A percentile compares a stretch with the other conserved stretches of the same genome.
Evolutionary conservation across 2,113 vertebrate species (phyloP).

Genomic region (Festucalex cinctus): DNA sequence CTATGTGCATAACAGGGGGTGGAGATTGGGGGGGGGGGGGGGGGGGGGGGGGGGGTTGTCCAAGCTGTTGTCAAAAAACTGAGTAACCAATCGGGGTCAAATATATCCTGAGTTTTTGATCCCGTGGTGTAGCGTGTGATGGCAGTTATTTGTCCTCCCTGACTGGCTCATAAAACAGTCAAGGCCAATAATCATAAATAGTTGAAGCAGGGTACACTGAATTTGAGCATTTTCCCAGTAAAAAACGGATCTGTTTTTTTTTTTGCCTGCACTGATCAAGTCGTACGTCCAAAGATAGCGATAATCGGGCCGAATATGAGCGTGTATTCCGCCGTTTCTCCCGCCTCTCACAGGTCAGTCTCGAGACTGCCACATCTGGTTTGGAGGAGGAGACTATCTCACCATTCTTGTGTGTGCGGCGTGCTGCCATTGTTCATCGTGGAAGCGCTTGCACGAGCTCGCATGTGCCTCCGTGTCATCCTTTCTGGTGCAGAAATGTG

Average conservation of each 20-base stretch:
- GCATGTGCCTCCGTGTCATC: slow-evolving; percentile 24
- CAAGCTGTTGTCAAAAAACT: too few relatives aligned
- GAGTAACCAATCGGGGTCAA: too few relatives aligned
- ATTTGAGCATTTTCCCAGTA: background rate
- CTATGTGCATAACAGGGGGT: too few relatives aligned
- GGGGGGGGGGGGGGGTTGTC: too few relatives aligned
- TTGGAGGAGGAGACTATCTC: background rate
- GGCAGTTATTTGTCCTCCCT: background rate
- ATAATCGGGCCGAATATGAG: too few relatives aligned
- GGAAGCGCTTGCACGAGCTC: slow-evolving; percentile 47
- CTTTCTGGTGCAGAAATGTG: slow-evolving; percentile 23
- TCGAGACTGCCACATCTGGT: background rate
- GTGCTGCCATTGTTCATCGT: slow-evolving; percentile 24
- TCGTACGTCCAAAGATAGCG: too few relatives aligned
- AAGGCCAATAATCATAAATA: background rate
- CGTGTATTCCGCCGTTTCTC: background rate
- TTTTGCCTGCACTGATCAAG: too few relatives aligned
- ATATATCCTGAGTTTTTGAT: background rate
- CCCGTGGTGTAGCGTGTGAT: background rate
- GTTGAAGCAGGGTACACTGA: background rate
- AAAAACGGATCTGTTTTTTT: too few relatives aligned
- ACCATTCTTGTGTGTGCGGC: background rate
- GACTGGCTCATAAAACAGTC: background rate
- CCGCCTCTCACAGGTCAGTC: background rate
- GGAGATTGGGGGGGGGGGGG: too few relatives aligned